Base-by-base conservation (phyloP, 2,888 invertebrate species). In the Campopleginae sp. region DNA sequence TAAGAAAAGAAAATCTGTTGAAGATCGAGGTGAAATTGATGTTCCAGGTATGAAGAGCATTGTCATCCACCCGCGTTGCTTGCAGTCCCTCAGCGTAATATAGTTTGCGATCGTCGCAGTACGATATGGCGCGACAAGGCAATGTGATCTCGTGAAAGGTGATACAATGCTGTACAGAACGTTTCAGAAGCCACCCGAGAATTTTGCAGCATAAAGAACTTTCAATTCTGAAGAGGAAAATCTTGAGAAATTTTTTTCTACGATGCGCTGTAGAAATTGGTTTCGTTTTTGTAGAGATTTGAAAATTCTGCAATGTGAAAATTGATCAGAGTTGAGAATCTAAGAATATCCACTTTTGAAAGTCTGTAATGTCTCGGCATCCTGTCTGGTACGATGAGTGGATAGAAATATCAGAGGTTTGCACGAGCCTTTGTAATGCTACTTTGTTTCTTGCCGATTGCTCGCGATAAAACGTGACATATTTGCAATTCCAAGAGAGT, bases 391-490 rank as follows among this genome's bases (percentile, higher is more conserved):
- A 23, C 23, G 23, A 23, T 19, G 23, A 23, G 38, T 48, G 51
- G 19, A 76, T 76, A 76, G 54, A 66, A 68, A 66, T n/a, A 38
- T 48, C 42, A 27, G 51, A 42, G 51, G 42, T n/a, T 77, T 77
- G 51, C 77, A 33, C 66, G 51, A 48, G 38, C 42, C 51, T 42
- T 42, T 38, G 33, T 66, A 77, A 77, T 66, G 46, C 54, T 42
- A 46, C 65, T 38, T 63, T 58, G 46, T 63, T 63, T 44, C n/a
- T 12, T 58, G 54, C n/a, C 23, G 61, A 65, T 38, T 14, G 54
- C 58, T 71, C 80, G 80, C 77, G 84, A 84, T 80, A 80, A 80
- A 72, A 68, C 68, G 68, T 75, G 27, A 80, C 80, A 75, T 63
- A 76, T 71, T 65, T 31, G 42, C 46, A 38, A 42, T 51, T 76